Percentiles rank a stretch among this genome's conserved stretches.
phyloP scores from a whole-genome alignment of 2,797 vertebrate genomes.

The Channallabes apus region DNA sequence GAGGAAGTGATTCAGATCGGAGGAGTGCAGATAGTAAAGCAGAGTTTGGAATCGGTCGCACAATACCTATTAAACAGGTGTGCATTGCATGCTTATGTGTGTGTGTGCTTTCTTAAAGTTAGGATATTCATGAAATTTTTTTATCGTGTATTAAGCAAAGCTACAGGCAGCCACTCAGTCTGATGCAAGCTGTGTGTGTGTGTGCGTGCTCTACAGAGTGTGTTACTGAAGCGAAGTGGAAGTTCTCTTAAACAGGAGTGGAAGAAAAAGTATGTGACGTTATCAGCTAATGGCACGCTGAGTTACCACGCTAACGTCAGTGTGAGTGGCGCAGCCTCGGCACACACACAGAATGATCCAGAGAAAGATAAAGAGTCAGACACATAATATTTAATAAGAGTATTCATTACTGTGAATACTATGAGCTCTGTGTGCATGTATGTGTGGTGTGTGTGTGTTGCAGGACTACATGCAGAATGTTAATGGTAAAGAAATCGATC shows the following conservation, averaged over 20 bases:
- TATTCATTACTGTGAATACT: neutral
- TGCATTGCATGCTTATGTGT: conserved; percentile 9
- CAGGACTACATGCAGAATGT: conserved; percentile 91
- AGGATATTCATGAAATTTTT: neutral
- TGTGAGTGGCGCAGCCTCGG: conserved; percentile 73
- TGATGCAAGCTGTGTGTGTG: neutral
- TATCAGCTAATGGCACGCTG: conserved; percentile 88
- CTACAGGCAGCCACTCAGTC: neutral
- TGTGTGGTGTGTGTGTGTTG: conserved; percentile 8
- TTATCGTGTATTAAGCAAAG: neutral
- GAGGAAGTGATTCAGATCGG: conserved; percentile 91
- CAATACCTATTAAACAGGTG: conserved; percentile 93
- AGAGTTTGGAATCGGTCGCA: conserved; percentile 83
- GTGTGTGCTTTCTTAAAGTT: neutral
- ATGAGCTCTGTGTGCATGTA: neutral
- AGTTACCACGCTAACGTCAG: conserved; percentile 91
- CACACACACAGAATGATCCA: neutral
- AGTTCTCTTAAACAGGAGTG: conserved; percentile 97
- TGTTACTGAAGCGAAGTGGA: conserved; percentile 91
- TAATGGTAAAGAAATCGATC: conserved; percentile 93
- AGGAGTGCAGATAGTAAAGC: conserved; percentile 85
- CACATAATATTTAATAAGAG: neutral
- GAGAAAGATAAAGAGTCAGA: neutral
- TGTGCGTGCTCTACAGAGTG: conserved; percentile 72
- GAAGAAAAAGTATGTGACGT: conserved; percentile 96